Percentiles rank a stretch among this genome's conserved stretches.
phyloP scores from a whole-genome alignment of 2,888 invertebrate genomes.

The Orthonychiurus folsomi region DNA sequence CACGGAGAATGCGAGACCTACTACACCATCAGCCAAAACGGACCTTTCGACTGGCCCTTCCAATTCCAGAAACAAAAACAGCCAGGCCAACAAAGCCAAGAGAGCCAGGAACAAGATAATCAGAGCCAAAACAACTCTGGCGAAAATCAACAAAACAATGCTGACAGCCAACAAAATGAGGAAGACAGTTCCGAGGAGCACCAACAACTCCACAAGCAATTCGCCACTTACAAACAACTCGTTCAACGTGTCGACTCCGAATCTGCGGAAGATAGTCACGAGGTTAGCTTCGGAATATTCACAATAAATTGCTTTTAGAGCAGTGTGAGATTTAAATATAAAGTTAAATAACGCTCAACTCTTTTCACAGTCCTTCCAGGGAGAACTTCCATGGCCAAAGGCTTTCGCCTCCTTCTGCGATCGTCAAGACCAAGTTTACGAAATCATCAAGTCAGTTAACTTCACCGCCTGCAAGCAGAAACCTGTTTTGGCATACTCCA shows the following conservation, averaged over 20 bases:
- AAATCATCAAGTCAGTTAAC: conserved; percentile 45
- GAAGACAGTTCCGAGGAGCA: not conserved
- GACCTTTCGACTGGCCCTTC: conserved; percentile 26
- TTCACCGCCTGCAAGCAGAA: conserved; percentile 44
- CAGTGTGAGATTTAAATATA: no score
- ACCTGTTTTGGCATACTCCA: conserved; percentile 38
- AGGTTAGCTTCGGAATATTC: no score
- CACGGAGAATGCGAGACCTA: conserved; percentile 43
- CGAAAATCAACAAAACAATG: not conserved
- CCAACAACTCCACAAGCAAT: not conserved
- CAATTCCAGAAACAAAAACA: conserved; percentile 29
- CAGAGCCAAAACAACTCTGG: not conserved
- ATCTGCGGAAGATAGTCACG: conserved; percentile 22
- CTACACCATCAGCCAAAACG: conserved; percentile 40
- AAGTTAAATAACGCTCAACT: no score
- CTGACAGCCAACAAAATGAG: not conserved
- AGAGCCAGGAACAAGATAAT: conserved; percentile 1
- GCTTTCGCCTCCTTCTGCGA: conserved; percentile 33
- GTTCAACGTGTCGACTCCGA: conserved; percentile 14
- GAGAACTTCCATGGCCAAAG: conserved; percentile 23
- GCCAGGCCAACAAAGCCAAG: conserved; percentile 12
- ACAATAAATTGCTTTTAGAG: no score
- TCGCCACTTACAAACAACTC: not conserved
- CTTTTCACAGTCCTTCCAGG: not conserved
- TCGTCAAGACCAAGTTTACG: conserved; percentile 38